These are phyloP conservation scores for Pipistrellus kuhlii DNA, from an alignment of 2,797 vertebrate species.

Conservation along the genomic window DNA sequence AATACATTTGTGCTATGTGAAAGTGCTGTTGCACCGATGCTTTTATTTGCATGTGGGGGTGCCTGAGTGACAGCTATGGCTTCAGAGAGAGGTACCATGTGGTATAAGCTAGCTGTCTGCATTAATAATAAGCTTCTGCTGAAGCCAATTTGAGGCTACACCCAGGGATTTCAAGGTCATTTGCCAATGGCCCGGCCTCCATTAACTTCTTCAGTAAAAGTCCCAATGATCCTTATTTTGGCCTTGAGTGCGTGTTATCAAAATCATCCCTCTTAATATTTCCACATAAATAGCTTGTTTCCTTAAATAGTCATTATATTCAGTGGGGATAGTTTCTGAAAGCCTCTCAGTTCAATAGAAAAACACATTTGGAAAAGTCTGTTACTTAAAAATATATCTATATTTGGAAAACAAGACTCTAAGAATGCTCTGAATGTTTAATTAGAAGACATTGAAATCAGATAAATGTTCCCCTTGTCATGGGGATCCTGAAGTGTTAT, in stretches of 20 bases:
- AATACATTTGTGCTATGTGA: slow-evolving; percentile 50
- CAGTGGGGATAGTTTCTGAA: slow-evolving; percentile 81
- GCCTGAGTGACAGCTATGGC: slow-evolving; percentile 75
- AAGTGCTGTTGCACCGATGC: slow-evolving; percentile 59
- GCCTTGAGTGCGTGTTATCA: slow-evolving; percentile 87
- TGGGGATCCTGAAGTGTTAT: slow-evolving; percentile 81
- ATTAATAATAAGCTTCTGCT: slow-evolving; percentile 82
- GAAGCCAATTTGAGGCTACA: slow-evolving; percentile 84
- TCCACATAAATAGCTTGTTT: slow-evolving; percentile 85
- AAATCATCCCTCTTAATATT: slow-evolving; percentile 84
- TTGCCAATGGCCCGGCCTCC: slow-evolving; percentile 86
- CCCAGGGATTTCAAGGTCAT: slow-evolving; percentile 86
- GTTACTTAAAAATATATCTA: slow-evolving; percentile 81
- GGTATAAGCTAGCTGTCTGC: slow-evolving; percentile 78
- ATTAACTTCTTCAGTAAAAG: slow-evolving; percentile 87
- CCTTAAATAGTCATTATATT: slow-evolving; percentile 87
- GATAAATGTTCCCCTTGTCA: slow-evolving; percentile 84
- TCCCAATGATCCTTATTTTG: slow-evolving; percentile 88
- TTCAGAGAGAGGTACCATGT: slow-evolving; percentile 79
- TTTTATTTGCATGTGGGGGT: slow-evolving; percentile 54
- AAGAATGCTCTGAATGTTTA: slow-evolving; percentile 85
- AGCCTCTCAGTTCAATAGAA: slow-evolving; percentile 81
- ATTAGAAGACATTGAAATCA: slow-evolving; percentile 86
- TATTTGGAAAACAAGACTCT: slow-evolving; percentile 84
- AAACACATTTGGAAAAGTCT: slow-evolving; percentile 81